Conservation (phyloP, 2,888 invertebrate species). For the Cephus pygmeus region DNA sequence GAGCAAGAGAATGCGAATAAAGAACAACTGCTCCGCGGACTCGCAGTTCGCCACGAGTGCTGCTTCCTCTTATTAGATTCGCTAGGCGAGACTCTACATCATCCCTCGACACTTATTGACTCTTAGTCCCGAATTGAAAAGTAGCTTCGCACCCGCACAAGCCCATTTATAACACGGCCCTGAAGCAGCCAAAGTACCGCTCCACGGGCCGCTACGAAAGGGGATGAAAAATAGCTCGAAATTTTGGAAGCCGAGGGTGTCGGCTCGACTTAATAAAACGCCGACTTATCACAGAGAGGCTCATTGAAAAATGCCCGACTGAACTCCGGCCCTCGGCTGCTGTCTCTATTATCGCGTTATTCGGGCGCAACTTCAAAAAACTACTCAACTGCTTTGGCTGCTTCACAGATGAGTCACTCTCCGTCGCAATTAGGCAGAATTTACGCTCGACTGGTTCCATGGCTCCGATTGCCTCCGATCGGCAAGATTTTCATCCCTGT, state of each 20-base stretch:
- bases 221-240: constrained; percentile 41
- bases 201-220: constrained; percentile 1
- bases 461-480: no score
- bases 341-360: constrained; percentile 8
- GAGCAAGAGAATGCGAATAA: no score
- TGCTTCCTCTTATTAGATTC: constrained; percentile 44
- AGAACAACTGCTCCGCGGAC: no score
- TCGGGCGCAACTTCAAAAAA: neutral
- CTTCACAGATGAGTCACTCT: neutral
- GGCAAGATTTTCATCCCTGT: no score
- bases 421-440: no score
- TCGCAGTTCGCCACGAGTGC: no score
- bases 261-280: constrained; percentile 41
- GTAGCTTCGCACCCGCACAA: constrained; percentile 37
- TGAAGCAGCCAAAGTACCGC: no score
- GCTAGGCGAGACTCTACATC: constrained; percentile 50
- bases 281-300: constrained; percentile 31
- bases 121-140: constrained; percentile 62
- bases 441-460: no score
- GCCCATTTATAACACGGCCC: constrained; percentile 3
- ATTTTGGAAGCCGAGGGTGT: constrained; percentile 27
- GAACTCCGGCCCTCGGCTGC: constrained; percentile 3
- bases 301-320: constrained; percentile 23
- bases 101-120: constrained; percentile 65
- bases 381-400: neutral